Conservation (phyloP, 1,140 invertebrate genomes). For the Rhynchophorus ferrugineus region DNA sequence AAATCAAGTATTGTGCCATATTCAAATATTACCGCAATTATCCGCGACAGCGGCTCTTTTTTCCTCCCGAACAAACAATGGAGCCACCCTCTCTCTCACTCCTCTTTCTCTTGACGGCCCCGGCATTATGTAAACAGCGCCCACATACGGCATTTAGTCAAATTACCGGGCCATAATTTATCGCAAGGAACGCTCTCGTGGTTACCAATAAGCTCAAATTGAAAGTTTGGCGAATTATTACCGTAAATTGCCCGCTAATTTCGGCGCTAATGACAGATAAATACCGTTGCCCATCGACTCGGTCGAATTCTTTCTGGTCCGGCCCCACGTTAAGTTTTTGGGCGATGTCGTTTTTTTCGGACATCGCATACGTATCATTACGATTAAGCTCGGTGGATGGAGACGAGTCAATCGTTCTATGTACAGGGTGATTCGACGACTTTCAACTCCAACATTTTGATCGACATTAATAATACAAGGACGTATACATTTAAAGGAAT, state of each 20-base stretch:
- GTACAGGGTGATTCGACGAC: too few species aligned
- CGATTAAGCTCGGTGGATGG: too few species aligned
- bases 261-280: conserved; percentile 6
- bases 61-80: not conserved
- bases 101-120: conserved; percentile 5
- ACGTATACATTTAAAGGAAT: too few species aligned
- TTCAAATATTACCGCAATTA: not conserved
- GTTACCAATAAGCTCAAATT: conserved; percentile 4
- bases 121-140: conserved; percentile 13
- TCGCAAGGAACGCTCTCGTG: conserved; percentile 9
- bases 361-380: too few species aligned
- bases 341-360: too few species aligned
- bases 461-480: too few species aligned
- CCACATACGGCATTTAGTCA: conserved; percentile 8
- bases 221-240: conserved; percentile 8
- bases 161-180: conserved; percentile 9
- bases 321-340: not conserved
- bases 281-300: not conserved
- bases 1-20: too few species aligned
- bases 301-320: not conserved
- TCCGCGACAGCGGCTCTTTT: not conserved
- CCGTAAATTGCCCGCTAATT: conserved; percentile 11
- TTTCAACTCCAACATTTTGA: too few species aligned
- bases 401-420: too few species aligned
- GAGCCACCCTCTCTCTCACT: not conserved